These are phyloP conservation scores for Anas platyrhynchos DNA, from an alignment of 2,113 vertebrate genomes.

Conservation along the genomic window DNA sequence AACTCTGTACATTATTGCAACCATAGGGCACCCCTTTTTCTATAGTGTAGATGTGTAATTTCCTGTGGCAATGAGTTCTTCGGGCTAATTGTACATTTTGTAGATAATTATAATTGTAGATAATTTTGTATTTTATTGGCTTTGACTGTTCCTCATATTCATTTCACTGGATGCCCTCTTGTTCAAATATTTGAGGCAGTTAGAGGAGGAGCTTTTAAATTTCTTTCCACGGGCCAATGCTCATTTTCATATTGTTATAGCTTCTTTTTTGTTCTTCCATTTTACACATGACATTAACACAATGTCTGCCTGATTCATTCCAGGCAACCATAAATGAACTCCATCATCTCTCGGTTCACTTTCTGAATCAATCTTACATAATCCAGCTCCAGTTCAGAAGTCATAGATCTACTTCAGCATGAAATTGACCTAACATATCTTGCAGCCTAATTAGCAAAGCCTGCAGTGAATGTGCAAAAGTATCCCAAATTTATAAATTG, in stretches of 20 bases:
- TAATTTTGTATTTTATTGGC: conserved; percentile 35
- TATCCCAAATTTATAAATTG: neutral
- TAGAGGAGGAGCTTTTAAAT: neutral
- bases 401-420: neutral
- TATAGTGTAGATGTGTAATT: conserved; percentile 6
- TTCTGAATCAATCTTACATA: neutral
- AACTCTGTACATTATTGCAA: neutral
- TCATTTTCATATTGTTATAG: neutral
- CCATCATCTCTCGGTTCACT: neutral
- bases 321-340: neutral
- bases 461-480: neutral
- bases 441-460: neutral
- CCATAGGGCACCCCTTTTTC: neutral
- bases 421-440: neutral
- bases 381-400: neutral
- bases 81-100: conserved; percentile 26
- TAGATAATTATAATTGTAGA: conserved; percentile 31
- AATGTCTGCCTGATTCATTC: neutral
- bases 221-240: neutral
- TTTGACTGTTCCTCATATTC: neutral
- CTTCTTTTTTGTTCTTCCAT: neutral
- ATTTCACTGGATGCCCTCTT: neutral
- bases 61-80: conserved; percentile 37
- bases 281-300: neutral
- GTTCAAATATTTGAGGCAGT: conserved; percentile 23